Evolutionary conservation across 2,888 invertebrate species (phyloP), one percentile per base, ranked within the genome.

Genomic region (Rotaria magnacalcarata): DNA sequence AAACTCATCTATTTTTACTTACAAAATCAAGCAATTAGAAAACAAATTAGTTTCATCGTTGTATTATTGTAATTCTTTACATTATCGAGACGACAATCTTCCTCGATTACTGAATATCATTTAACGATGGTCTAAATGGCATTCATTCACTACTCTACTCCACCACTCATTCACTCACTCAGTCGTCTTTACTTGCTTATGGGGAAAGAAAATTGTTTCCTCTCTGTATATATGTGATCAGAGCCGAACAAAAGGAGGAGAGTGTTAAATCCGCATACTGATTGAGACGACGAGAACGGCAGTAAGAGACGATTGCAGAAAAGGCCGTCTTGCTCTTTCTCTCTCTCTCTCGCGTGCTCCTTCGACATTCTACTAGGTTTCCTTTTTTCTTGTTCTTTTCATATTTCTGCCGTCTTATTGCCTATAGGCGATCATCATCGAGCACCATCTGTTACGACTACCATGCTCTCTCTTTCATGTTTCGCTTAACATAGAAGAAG

Each of bases 211-310:
- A 67, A 67, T 67, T 67, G 67, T 67, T 67, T 67, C 67, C 67
- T 67, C 67, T 67, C 34, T 34, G 67, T 34, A 67, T 34, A 67
- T 67, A 6, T 67, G 67, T 34, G 67, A 67, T 34, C 27, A 67
- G 67, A 67, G 11, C 67, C 67, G 67, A 67, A 67, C 27, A 3
- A 24, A 60, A 14, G 58, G n/a, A 60, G 67, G 67, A 67, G 67
- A 67, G 67, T 67, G 67, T 67, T 67, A 67, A 67, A 67, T 67
- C 67, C 67, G 34, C 67, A 67, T 67, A 67, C 67, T 67, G 67
- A 67, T 67, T 67, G 67, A 67, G 67, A 67, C 34, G 67, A 19
- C 67, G 67, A 27, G 14, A 27, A 67, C 34, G 67, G 19, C 67
- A 27, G 11, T 5, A 34, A 67, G 16, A 67, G 27, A 6, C 67